These are phyloP conservation scores for Chymomyza caudatula DNA, from an alignment of 2,888 invertebrate genomes.

Conservation along the genomic window DNA sequence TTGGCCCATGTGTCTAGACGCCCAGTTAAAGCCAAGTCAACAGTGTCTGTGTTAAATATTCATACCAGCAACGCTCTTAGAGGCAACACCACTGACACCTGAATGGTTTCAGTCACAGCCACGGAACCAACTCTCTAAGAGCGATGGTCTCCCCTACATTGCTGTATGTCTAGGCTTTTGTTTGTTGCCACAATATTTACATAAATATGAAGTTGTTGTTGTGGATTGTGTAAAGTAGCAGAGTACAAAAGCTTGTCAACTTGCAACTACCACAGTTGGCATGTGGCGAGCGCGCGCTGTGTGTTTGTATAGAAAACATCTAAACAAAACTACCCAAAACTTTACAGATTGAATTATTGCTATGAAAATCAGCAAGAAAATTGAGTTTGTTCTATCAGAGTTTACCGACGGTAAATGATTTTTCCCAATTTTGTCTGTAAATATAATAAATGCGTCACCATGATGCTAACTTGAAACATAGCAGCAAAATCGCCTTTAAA, in stretches of 20 bases:
- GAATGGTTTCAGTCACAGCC: conserved; percentile 20
- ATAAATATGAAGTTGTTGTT: conserved; percentile 48
- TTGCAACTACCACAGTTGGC: too few species aligned
- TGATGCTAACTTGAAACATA: too few species aligned
- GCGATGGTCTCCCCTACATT: conserved; percentile 6
- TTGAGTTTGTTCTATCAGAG: conserved; percentile 7
- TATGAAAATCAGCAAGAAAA: conserved; percentile 16
- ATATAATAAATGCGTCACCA: too few species aligned
- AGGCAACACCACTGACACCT: conserved; percentile 14
- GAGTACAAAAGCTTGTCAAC: too few species aligned
- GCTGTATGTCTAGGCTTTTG: conserved; percentile 9
- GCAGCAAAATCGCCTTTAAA: too few species aligned
- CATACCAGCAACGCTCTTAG: conserved; percentile 30
- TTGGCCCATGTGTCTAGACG: conserved; percentile 42
- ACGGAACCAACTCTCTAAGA: neutral
- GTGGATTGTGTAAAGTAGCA: conserved; percentile 16
- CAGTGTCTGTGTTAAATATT: conserved; percentile 49
- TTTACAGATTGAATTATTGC: conserved; percentile 5
- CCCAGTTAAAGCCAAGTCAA: conserved; percentile 7
- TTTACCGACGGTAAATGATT: neutral
- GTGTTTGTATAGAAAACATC: conserved; percentile 47
- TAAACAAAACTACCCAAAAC: conserved; percentile 30
- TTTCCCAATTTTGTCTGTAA: neutral
- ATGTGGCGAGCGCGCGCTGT: neutral
- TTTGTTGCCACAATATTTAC: conserved; percentile 55